These are phyloP conservation scores for Hydrocynus forskahlii DNA, from an alignment of 2,797 vertebrate species.

Conservation along the genomic window DNA sequence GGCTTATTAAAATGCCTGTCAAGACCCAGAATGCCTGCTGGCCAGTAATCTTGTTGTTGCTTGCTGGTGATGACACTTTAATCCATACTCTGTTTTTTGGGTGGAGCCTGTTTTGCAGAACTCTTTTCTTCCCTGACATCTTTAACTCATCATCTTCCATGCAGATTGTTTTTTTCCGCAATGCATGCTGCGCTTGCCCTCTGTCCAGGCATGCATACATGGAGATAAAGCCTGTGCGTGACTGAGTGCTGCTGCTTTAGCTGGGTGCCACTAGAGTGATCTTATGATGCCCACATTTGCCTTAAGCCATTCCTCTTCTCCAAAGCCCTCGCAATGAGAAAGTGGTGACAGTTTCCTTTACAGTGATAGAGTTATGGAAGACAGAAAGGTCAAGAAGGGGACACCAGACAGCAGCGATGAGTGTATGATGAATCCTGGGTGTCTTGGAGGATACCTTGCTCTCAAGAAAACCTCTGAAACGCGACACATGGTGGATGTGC, in stretches of 20 bases:
- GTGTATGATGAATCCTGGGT: conserved; percentile 23
- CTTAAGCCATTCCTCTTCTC: conserved; percentile 5
- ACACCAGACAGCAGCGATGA: background rate
- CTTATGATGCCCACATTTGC: conserved; percentile 20
- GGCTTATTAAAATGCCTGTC: conserved; percentile 2
- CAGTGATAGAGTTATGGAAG: background rate
- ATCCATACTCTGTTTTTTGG: conserved; percentile 14
- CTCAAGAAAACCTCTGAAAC: conserved; percentile 8
- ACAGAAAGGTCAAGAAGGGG: conserved; percentile 13
- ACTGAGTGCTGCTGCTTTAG: conserved; percentile 19
- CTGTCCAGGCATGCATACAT: conserved; percentile 3
- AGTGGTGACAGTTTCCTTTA: conserved; percentile 20
- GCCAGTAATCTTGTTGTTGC: background rate
- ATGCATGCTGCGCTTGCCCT: background rate
- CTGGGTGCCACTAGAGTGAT: background rate
- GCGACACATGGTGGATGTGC: conserved; percentile 1
- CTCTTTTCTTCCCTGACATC: conserved; percentile 9
- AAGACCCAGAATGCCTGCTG: conserved; percentile 1
- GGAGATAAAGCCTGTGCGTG: conserved; percentile 19
- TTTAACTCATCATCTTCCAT: background rate
- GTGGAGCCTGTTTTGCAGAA: background rate
- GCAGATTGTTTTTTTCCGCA: background rate
- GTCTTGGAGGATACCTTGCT: background rate
- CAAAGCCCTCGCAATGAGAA: conserved; percentile 8
- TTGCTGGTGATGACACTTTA: conserved; percentile 26